A percentile compares a stretch with the other conserved stretches of the same genome.
Conservation (phyloP, 2,113 vertebrate genomes). For the Centropristis striata region DNA sequence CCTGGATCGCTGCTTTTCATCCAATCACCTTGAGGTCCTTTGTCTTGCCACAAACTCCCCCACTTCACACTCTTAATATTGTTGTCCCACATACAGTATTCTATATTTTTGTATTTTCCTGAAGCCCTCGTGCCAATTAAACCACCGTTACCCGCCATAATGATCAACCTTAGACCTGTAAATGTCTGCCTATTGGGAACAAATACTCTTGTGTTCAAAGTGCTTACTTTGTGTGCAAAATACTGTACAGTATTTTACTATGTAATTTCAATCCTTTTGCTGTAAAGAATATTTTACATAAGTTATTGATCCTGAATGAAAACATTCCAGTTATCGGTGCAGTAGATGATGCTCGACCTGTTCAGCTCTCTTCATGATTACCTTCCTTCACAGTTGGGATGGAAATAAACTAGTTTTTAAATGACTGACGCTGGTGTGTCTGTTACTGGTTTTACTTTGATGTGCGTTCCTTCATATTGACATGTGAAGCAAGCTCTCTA, state of each 20-base stretch:
- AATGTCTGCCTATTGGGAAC: constrained; percentile 28
- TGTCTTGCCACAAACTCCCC: constrained; percentile 25
- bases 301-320: constrained; percentile 69
- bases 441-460: constrained; percentile 20
- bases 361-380: constrained; percentile 29
- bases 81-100: constrained; percentile 42
- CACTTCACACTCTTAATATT: constrained; percentile 8
- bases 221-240: constrained; percentile 57
- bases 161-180: constrained; percentile 44
- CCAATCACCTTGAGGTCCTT: constrained; percentile 6
- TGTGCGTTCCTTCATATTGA: constrained; percentile 4
- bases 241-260: constrained; percentile 79
- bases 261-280: constrained; percentile 62
- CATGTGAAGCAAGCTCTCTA: not conserved
- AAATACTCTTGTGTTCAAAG: constrained; percentile 41
- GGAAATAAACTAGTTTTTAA: constrained; percentile 78
- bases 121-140: constrained; percentile 17
- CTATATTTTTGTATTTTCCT: constrained; percentile 72
- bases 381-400: constrained; percentile 28
- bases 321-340: constrained; percentile 70
- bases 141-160: constrained; percentile 5
- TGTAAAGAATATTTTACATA: constrained; percentile 73
- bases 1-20: constrained; percentile 41
- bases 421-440: not conserved
- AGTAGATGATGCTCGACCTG: constrained; percentile 27